phyloP scores from a whole-genome alignment of 1,140 invertebrate species.

The Hypothenemus hampei region DNA sequence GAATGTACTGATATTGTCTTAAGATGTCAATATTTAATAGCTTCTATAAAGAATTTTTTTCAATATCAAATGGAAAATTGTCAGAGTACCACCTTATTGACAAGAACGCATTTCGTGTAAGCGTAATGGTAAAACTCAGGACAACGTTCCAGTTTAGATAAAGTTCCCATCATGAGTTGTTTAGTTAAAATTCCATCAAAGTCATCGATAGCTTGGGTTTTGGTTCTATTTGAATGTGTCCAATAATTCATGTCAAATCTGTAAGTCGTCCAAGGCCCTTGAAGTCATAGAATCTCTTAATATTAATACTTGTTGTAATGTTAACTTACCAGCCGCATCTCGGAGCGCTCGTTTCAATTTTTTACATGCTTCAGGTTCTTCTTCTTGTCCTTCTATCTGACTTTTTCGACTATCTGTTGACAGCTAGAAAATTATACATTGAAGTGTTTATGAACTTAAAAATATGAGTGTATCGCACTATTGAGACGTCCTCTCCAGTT shows the following conservation, averaged over 20 bases:
- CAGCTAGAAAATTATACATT: not conserved
- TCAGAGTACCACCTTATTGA: slow-evolving; percentile 21
- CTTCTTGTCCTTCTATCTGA: not conserved
- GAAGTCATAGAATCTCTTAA: not conserved
- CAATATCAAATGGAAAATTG: not conserved
- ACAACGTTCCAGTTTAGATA: slow-evolving; percentile 30
- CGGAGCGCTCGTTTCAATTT: not conserved
- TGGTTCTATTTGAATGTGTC: not conserved
- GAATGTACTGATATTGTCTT: slow-evolving; percentile 31
- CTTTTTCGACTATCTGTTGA: not conserved
- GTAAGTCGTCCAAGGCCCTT: slow-evolving; percentile 7
- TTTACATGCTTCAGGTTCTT: not conserved
- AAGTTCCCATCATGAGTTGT: slow-evolving; percentile 26
- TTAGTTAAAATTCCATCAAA: slow-evolving; percentile 25
- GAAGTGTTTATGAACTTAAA: not conserved
- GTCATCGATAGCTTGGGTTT: not conserved
- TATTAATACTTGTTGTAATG: not conserved
- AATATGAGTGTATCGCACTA: not conserved
- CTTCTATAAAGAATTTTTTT: slow-evolving; percentile 22
- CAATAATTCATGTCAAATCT: slow-evolving; percentile 5
- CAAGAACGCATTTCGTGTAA: slow-evolving; percentile 30
- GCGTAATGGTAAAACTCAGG: slow-evolving; percentile 29
- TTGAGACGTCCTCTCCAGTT: not conserved
- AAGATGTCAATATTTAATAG: slow-evolving; percentile 30
- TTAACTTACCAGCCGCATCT: slow-evolving; percentile 3